Evolutionary conservation across 1,140 invertebrate genomes (phyloP).

Genomic region (Bombus haemorrhoidalis): DNA sequence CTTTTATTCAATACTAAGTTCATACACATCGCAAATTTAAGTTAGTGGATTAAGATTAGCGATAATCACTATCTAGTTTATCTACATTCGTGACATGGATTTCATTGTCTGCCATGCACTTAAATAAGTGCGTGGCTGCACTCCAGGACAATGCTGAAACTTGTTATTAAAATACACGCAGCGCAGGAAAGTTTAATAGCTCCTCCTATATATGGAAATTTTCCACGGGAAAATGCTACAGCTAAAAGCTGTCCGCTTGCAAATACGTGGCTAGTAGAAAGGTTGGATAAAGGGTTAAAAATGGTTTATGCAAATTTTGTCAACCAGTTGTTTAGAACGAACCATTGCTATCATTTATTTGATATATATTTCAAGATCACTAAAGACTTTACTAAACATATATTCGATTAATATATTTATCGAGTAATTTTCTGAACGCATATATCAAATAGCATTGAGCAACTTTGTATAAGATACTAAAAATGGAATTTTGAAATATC

Average conservation of each 20-base stretch:
- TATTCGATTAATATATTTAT: too few species aligned
- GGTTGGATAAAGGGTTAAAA: not conserved
- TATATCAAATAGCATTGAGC: too few species aligned
- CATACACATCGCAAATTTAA: too few species aligned
- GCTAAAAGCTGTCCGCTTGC: not conserved
- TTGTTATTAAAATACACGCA: conserved; percentile 51
- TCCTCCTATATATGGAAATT: conserved; percentile 22
- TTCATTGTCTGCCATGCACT: not conserved
- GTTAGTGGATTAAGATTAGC: not conserved
- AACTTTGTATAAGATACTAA: too few species aligned
- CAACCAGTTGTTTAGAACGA: too few species aligned
- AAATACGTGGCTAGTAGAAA: not conserved
- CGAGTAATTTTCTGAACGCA: too few species aligned
- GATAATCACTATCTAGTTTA: not conserved
- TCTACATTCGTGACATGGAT: not conserved
- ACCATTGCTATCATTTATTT: too few species aligned
- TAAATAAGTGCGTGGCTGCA: conserved; percentile 10
- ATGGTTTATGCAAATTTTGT: not conserved
- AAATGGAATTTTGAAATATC: too few species aligned
- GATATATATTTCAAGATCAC: too few species aligned
- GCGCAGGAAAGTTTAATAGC: conserved; percentile 38
- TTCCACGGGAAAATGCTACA: conserved; percentile 14
- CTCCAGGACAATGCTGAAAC: not conserved
- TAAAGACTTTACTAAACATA: too few species aligned
- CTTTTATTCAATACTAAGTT: too few species aligned